Conservation (phyloP, 2,888 invertebrate species). For the Netelia fuscicornis region DNA sequence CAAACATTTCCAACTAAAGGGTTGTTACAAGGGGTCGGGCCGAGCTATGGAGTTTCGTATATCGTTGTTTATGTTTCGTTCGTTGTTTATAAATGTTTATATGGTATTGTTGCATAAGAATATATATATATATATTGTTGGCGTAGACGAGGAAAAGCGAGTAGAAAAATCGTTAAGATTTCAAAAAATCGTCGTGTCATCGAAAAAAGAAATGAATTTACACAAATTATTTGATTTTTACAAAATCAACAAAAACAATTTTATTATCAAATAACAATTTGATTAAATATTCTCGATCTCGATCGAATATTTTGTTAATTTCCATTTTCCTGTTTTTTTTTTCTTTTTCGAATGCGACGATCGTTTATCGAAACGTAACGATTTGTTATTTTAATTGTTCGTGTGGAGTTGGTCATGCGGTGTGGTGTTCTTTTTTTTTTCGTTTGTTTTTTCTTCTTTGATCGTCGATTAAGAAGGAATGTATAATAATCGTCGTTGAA, state of each 20-base stretch:
- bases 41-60: slow-evolving; percentile 59
- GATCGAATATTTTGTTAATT: neutral
- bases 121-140: slow-evolving; percentile 20
- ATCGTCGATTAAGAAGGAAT: neutral
- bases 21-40: slow-evolving; percentile 69
- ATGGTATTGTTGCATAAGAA: slow-evolving; percentile 25
- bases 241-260: neutral
- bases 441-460: slow-evolving; percentile 1
- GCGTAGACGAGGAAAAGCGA: slow-evolving; percentile 11
- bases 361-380: slow-evolving; percentile 23
- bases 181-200: neutral
- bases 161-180: neutral
- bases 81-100: slow-evolving; percentile 48
- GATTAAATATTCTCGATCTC: no score
- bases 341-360: slow-evolving; percentile 29
- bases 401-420: slow-evolving; percentile 10
- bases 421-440: neutral
- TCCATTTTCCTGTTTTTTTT: neutral
- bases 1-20: slow-evolving; percentile 83
- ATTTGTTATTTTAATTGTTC: slow-evolving; percentile 10
- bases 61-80: slow-evolving; percentile 53
- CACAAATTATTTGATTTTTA: neutral
- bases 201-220: slow-evolving; percentile 22
- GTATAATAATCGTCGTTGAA: slow-evolving; percentile 17
- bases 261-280: neutral